These are phyloP conservation scores for Drosophila virilis DNA, from an alignment of 1,140 invertebrate genomes.

Conservation along the genomic window DNA sequence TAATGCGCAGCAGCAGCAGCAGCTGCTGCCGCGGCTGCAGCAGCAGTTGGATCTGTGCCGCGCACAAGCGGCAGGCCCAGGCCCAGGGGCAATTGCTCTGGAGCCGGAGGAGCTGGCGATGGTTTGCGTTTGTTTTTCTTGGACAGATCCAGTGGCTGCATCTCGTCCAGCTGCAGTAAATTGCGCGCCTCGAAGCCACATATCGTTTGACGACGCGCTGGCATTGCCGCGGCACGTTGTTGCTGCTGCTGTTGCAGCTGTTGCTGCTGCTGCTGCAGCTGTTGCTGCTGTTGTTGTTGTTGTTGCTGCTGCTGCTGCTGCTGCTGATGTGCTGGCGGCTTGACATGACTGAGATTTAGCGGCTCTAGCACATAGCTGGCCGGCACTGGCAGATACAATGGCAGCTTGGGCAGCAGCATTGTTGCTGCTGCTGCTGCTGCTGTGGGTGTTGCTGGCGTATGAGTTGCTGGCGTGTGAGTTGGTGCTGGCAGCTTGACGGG, in stretches of 20 bases:
- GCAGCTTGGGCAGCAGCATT: constrained; percentile 58
- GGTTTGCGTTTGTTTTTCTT: constrained; percentile 60
- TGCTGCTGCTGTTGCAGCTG: constrained; percentile 29
- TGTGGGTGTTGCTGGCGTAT: neutral
- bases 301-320: constrained; percentile 2
- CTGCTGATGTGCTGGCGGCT: constrained; percentile 18
- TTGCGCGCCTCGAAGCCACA: constrained; percentile 78
- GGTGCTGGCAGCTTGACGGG: constrained; percentile 28
- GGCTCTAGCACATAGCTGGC: constrained; percentile 57
- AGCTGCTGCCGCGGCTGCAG: constrained; percentile 1
- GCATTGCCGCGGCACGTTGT: constrained; percentile 49
- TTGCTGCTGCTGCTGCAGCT: constrained; percentile 12
- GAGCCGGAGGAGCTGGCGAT: constrained; percentile 28
- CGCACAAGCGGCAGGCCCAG: constrained; percentile 6
- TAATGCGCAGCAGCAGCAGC: constrained; percentile 58
- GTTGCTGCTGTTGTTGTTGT: constrained; percentile 14
- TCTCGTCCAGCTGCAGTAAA: constrained; percentile 63
- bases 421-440: constrained; percentile 1
- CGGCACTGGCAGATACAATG: constrained; percentile 54
- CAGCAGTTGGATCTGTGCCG: constrained; percentile 4
- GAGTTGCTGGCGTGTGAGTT: neutral
- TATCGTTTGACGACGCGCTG: constrained; percentile 72
- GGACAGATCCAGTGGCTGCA: constrained; percentile 76
- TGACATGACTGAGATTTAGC: constrained; percentile 64
- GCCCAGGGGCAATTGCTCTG: constrained; percentile 2